Base-by-base conservation (phyloP, 2,113 vertebrate genomes). In the Campylomormyrus tamandua region DNA sequence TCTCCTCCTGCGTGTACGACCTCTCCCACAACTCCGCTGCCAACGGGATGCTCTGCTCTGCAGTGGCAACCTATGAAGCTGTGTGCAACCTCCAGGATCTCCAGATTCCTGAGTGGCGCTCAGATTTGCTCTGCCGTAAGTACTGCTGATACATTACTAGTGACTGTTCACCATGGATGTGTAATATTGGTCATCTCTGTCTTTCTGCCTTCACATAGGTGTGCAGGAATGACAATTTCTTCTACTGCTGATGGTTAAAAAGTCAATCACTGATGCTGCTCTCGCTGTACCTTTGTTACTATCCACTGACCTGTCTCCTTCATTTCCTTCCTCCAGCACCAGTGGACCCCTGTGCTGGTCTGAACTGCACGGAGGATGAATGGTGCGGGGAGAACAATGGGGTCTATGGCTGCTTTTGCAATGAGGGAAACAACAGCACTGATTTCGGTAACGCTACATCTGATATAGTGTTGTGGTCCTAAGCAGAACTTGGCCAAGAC, bases 321-420 rank as follows among this genome's bases (percentile, higher is more conserved):
- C 83, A 46, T 48, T n/a, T 85, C 21, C 46, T 88, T 70, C 5
- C 58, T 46, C 5, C 35, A 95, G 93, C 84, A 2, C 87, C 53
- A 2, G 21, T 88, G 17, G 92, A 95, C 48, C 94, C 93, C 0
- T 96, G 96, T 90, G 87, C 92, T 6, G 6, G 91, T 1, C 87
- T 94, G 87, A 58, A 90, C 58, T 96, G 96, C 87, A 91, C 90
- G 24, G 94, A 93, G 2, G 11, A 93, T 0, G 95, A 96, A 83
- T 94, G 93, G 94, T 96, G 96, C 70, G 95, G 95, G 6, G 31
- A 95, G 87, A 91, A 90, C 19, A 48, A 94, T 0, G 94, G 95
- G 0, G 90, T 93, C 7, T 93, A 94, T 1, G 95, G 95, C 90
- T 96, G 95, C 88, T 94, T 94, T 92, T 96, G 95, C 90, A 91